Percentiles rank a stretch among this genome's conserved stretches.
These are phyloP conservation scores for Melanocharis versteri DNA, from an alignment of 2,113 vertebrate species.

Conservation along the genomic window DNA sequence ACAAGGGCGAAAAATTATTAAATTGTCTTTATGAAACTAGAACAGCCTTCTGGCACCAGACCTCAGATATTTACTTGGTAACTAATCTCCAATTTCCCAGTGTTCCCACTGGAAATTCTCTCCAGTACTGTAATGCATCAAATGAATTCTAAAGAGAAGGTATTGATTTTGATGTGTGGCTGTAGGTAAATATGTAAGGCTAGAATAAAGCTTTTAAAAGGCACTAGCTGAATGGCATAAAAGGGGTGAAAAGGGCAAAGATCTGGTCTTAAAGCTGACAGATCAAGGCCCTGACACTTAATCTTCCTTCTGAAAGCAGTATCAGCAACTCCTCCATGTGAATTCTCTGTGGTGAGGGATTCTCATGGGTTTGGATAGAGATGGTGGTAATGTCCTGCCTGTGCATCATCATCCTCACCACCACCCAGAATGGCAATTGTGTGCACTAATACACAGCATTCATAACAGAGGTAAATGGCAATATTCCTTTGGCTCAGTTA, in stretches of 20 bases:
- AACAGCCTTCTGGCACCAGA: not conserved
- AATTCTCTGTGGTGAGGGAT: not conserved
- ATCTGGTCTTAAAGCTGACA: not conserved
- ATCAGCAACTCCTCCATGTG: not conserved
- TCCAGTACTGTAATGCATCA: not conserved
- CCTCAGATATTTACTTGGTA: conserved; percentile 7
- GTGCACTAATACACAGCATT: not conserved
- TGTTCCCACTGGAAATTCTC: conserved; percentile 13
- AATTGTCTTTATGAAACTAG: not conserved
- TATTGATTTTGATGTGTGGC: not conserved
- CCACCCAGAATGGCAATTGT: not conserved
- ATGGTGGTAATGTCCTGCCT: not conserved
- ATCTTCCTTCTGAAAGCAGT: not conserved
- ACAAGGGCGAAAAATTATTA: conserved; percentile 7
- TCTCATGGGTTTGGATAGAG: not conserved
- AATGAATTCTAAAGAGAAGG: conserved; percentile 14
- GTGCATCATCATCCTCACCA: not conserved
- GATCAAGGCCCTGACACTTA: not conserved
- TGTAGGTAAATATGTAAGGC: not conserved
- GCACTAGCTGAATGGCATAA: not conserved
- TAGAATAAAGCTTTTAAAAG: not conserved
- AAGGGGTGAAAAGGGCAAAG: not conserved
- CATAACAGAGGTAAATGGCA: not conserved
- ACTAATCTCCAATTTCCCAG: conserved; percentile 16
- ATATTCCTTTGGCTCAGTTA: not conserved